These are phyloP conservation scores for Cephus sareptanus DNA, from an alignment of 2,888 invertebrate genomes.

Conservation along the genomic window DNA sequence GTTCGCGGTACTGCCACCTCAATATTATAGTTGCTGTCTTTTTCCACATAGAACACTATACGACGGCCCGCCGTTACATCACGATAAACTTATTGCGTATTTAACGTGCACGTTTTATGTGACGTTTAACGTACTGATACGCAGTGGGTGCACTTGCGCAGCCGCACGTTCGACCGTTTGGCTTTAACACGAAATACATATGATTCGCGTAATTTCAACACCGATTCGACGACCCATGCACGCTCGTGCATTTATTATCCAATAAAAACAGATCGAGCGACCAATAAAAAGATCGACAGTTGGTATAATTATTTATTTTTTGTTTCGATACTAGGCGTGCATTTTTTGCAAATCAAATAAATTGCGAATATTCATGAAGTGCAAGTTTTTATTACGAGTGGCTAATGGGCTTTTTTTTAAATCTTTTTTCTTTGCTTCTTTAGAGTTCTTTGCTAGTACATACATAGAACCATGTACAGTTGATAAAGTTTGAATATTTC, in stretches of 20 bases:
- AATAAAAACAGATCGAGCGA: background rate
- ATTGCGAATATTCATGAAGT: background rate
- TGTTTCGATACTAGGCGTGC: background rate
- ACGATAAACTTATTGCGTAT: background rate
- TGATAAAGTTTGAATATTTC: background rate
- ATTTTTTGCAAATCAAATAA: background rate
- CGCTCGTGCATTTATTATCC: background rate
- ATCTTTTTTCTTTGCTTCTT: background rate
- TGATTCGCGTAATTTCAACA: background rate
- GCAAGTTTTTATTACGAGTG: background rate
- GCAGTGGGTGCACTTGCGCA: background rate
- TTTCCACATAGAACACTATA: background rate
- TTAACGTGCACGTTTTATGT: background rate
- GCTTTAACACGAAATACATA: background rate
- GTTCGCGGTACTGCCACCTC: slow-evolving; percentile 24
- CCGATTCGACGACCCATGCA: background rate
- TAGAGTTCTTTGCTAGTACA: too few species aligned
- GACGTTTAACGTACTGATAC: background rate
- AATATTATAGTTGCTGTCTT: slow-evolving; percentile 12
- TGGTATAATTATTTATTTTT: background rate
- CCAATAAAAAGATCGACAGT: background rate
- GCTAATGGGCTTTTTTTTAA: background rate
- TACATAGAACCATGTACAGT: background rate
- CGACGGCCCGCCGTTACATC: background rate
- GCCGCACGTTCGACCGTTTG: background rate